These are phyloP conservation scores for Leptinotarsa defecta DNA, from an alignment of 1,140 invertebrate species.

Conservation along the genomic window DNA sequence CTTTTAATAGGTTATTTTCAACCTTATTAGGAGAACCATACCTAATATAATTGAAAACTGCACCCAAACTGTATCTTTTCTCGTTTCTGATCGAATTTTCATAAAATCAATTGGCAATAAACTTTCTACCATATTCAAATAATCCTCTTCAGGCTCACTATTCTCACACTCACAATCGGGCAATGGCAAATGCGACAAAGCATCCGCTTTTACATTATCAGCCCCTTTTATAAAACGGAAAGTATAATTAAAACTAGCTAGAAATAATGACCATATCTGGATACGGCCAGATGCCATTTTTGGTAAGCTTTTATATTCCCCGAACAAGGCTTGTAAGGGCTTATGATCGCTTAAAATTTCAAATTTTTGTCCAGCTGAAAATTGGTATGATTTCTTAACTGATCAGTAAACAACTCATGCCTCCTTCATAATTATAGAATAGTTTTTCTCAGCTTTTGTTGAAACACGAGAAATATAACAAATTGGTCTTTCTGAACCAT, in stretches of 20 bases:
- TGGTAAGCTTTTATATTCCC: background rate
- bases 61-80: background rate
- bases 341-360: background rate
- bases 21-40: background rate
- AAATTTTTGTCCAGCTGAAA: background rate
- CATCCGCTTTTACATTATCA: background rate
- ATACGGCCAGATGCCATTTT: background rate
- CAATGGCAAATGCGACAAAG: background rate
- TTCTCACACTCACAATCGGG: background rate
- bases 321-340: background rate
- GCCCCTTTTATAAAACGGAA: background rate
- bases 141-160: background rate
- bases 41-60: background rate
- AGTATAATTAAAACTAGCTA: background rate
- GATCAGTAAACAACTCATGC: background rate
- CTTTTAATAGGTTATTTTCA: background rate
- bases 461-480: background rate
- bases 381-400: background rate
- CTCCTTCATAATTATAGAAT: background rate
- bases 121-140: background rate
- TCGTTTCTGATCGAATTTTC: background rate
- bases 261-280: background rate
- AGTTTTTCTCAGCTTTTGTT: background rate
- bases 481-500: background rate
- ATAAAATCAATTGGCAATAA: background rate